phyloP scores from a whole-genome alignment of 2,888 invertebrate genomes.

The Podotricha telesiphe region DNA sequence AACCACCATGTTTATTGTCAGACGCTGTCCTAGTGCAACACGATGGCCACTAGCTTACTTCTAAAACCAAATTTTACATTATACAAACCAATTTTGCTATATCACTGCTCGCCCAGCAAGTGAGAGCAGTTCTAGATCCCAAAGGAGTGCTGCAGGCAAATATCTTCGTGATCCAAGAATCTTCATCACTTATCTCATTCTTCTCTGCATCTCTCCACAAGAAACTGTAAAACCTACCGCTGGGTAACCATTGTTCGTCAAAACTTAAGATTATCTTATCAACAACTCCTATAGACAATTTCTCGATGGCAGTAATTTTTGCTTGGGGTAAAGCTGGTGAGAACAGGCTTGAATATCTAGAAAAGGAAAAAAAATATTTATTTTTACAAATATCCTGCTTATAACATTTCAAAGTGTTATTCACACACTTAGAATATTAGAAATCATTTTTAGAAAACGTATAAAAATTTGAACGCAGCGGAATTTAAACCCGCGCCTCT shows the following conservation, averaged over 20 bases:
- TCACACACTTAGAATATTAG: too few relatives aligned
- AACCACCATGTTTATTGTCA: too few relatives aligned
- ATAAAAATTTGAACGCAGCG: too few relatives aligned
- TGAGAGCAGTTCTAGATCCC: conserved; percentile 46
- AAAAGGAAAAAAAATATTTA: too few relatives aligned
- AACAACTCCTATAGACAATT: conserved; percentile 85
- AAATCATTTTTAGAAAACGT: too few relatives aligned
- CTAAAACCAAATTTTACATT: too few relatives aligned
- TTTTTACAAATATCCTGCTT: too few relatives aligned
- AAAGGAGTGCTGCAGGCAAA: conserved; percentile 46
- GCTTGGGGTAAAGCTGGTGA: conserved; percentile 76
- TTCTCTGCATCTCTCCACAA: conserved; percentile 53
- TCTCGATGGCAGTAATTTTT: conserved; percentile 82
- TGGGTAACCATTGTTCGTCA: conserved; percentile 85
- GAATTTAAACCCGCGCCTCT: too few relatives aligned
- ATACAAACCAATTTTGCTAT: conserved; percentile 20
- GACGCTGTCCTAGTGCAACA: too few relatives aligned
- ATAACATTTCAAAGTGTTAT: too few relatives aligned
- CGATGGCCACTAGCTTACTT: too few relatives aligned
- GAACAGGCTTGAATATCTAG: conserved; percentile 75
- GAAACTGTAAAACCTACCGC: conserved; percentile 47
- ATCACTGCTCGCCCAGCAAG: conserved; percentile 51
- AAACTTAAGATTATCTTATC: conserved; percentile 87
- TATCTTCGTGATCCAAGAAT: conserved; percentile 50
- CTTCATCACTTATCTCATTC: conserved; percentile 34